Conservation (phyloP, 2,797 vertebrate genomes). For the Knipowitschia caucasica region DNA sequence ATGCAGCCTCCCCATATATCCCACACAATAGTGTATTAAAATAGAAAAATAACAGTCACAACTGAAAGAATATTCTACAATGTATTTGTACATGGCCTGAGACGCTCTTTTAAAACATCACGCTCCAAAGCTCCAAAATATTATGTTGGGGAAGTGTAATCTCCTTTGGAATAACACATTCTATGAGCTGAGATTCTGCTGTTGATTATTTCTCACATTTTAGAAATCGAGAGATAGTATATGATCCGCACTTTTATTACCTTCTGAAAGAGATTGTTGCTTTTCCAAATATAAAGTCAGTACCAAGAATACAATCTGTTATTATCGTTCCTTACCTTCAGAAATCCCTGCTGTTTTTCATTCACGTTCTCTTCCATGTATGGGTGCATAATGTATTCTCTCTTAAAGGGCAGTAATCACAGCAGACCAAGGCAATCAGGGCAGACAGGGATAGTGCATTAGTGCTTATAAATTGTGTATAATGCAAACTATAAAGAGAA, state of each 20-base stretch:
- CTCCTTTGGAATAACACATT: constrained; percentile 2
- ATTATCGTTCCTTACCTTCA: not conserved
- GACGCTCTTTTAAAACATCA: not conserved
- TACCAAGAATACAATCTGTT: not conserved
- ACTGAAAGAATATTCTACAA: not conserved
- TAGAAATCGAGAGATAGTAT: not conserved
- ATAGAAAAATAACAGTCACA: too few relatives aligned
- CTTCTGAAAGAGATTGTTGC: constrained; percentile 1
- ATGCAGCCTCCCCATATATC: too few relatives aligned
- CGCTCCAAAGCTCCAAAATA: not conserved
- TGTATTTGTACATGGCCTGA: not conserved
- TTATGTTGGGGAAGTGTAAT: not conserved
- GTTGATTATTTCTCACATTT: constrained; percentile 5
- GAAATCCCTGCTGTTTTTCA: not conserved
- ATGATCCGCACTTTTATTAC: constrained; percentile 3
- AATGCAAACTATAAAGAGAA: too few relatives aligned
- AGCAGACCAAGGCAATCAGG: not conserved
- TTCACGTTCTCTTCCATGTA: not conserved
- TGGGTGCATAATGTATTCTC: not conserved
- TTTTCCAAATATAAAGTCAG: not conserved
- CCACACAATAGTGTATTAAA: too few relatives aligned
- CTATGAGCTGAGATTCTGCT: not conserved
- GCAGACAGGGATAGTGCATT: not conserved
- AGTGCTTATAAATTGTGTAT: not conserved
- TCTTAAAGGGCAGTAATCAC: not conserved